Evolutionary conservation across 1,140 invertebrate genomes (phyloP).

Genomic region (Caenorhabditis briggsae): DNA sequence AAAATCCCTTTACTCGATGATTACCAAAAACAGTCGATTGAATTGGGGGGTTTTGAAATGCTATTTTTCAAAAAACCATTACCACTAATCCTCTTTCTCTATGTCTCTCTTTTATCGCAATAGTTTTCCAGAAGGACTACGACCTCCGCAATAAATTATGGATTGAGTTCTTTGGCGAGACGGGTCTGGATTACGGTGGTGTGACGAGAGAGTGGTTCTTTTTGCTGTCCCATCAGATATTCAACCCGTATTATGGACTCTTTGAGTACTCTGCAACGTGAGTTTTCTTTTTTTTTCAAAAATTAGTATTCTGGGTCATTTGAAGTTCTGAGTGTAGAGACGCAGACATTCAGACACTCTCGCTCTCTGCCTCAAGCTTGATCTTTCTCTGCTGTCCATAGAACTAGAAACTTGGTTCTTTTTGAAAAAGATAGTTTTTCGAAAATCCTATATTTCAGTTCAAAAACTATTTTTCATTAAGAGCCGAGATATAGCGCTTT

Average conservation of each 20-base stretch:
- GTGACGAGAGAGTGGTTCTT: slow-evolving; percentile 92
- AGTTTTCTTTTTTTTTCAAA: slow-evolving; percentile 78
- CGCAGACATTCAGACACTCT: too few species aligned
- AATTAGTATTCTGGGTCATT: background rate
- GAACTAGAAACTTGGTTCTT: too few species aligned
- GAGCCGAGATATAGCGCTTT: too few species aligned
- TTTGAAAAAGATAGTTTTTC: too few species aligned
- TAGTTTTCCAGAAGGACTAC: slow-evolving; percentile 69
- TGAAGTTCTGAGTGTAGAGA: background rate
- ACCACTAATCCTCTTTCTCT: background rate
- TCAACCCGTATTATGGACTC: slow-evolving; percentile 98
- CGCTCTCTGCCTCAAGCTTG: too few species aligned
- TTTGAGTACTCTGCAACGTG: slow-evolving; percentile 99
- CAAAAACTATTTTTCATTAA: too few species aligned
- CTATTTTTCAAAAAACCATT: slow-evolving; percentile 79
- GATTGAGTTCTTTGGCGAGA: slow-evolving; percentile 97
- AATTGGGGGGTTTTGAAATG: too few species aligned
- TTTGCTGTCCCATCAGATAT: slow-evolving; percentile 98
- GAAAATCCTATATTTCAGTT: too few species aligned
- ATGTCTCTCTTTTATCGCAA: slow-evolving; percentile 71
- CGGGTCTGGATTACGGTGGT: slow-evolving; percentile 93
- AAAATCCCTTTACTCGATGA: too few species aligned
- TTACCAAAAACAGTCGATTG: too few species aligned
- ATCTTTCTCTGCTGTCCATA: too few species aligned
- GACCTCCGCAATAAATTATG: slow-evolving; percentile 95